These are phyloP conservation scores for Rhorus exstirpatorius DNA, from an alignment of 2,888 invertebrate genomes.

Conservation along the genomic window DNA sequence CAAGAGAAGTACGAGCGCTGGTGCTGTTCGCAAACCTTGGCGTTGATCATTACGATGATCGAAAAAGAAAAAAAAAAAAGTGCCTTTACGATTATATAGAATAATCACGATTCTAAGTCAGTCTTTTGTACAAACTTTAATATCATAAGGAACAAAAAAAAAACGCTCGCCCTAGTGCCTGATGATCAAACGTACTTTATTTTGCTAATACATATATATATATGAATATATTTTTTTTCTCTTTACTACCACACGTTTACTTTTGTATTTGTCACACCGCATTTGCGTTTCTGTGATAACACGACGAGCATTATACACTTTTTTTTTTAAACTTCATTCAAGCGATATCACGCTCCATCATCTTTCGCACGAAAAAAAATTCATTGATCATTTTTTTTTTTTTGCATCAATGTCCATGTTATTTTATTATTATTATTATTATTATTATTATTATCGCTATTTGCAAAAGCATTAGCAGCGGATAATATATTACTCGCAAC, in stretches of 20 bases:
- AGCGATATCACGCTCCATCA: slow-evolving; percentile 6
- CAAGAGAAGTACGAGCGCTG: slow-evolving; percentile 84
- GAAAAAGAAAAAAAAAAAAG: slow-evolving; percentile 44
- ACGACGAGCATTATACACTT: slow-evolving; percentile 39
- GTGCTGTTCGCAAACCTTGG: slow-evolving; percentile 84
- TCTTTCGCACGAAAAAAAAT: neutral
- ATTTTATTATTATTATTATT: slow-evolving; percentile 2
- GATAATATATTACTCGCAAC: slow-evolving; percentile 12
- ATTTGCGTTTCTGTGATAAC: slow-evolving; percentile 60
- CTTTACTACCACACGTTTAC: neutral
- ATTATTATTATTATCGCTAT: neutral
- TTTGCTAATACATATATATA: slow-evolving; percentile 39
- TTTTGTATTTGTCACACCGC: neutral
- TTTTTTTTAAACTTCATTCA: slow-evolving; percentile 21
- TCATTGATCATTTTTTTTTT: neutral
- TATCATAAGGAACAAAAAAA: slow-evolving; percentile 40
- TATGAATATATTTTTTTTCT: no score
- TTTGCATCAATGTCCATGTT: neutral
- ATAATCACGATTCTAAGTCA: slow-evolving; percentile 68
- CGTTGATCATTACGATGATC: slow-evolving; percentile 74
- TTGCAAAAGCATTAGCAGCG: slow-evolving; percentile 17
- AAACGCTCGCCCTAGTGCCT: slow-evolving; percentile 69
- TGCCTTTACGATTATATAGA: slow-evolving; percentile 72
- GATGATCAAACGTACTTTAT: slow-evolving; percentile 55
- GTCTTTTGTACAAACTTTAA: slow-evolving; percentile 71